Base-by-base conservation (phyloP, 1,140 invertebrate genomes). In the Cheumatopsyche charites region DNA sequence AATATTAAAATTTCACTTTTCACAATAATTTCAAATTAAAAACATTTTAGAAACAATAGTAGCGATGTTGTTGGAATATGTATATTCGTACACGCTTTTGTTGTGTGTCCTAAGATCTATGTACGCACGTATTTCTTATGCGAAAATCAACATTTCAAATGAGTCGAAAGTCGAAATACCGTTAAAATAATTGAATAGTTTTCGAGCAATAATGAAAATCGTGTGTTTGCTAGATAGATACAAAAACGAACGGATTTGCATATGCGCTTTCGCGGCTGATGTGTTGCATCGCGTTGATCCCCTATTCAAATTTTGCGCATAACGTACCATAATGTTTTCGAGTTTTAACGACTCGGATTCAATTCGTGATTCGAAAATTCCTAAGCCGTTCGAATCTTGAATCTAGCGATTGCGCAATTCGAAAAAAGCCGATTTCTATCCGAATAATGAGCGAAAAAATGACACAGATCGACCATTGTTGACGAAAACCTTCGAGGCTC, bases 71-170 rank as follows among this genome's bases (percentile, higher is more conserved):
- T n/a, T n/a, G n/a, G n/a, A n/a, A n/a, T n/a, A n/a, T n/a, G n/a
- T 36, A 36, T 36, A 36, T 36, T 36, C 29, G 29, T 36, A 36
- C 29, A 4, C 29, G 29, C 3, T 36, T n/a, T 36, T 36, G 29
- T 36, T 36, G 3, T 36, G 9, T 36, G 3, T 3, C 29, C n/a
- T n/a, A n/a, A n/a, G 9, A 9, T 9, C 29, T 3, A 36, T 9
- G 3, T 36, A 9, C 29, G 29, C 29, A 21, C 36, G 29, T 63
- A 13, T 63, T 55, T 68, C 66, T 55, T 68, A 55, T 55, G 66
- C 49, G 55, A 68, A 68, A 68, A 68, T 68, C 49, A 68, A 68
- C 66, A 68, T 68, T 68, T 68, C 66, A 68, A 68, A 68, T 68
- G 9, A 68, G 23, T 68, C 45, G 66, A 68, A 68, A 68, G 49